Evolutionary conservation across 2,113 vertebrate genomes (phyloP).

Genomic region (Macaca nemestrina): DNA sequence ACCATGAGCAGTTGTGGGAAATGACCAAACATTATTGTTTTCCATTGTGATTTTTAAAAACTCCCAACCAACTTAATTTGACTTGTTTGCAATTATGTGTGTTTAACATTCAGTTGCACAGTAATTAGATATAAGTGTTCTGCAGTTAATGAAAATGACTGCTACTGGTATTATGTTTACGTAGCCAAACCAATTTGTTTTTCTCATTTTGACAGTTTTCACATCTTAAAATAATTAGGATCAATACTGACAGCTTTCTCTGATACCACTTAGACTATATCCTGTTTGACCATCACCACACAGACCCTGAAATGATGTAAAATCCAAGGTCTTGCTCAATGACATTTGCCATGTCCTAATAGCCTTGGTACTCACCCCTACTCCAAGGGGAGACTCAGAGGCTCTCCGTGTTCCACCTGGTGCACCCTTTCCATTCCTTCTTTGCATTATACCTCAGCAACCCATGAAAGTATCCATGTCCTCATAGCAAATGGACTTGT

Average conservation of each 20-base stretch:
- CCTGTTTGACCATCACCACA: neutral
- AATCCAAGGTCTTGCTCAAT: neutral
- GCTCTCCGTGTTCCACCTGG: neutral
- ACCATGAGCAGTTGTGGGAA: neutral
- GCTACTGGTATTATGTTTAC: conserved; percentile 10
- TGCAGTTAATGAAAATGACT: neutral
- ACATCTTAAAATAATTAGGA: conserved; percentile 1
- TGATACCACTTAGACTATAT: neutral
- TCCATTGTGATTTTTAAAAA: neutral
- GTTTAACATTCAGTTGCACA: neutral
- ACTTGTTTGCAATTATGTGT: neutral
- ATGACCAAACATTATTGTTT: neutral
- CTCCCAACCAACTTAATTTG: neutral
- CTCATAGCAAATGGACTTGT: neutral
- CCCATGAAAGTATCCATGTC: neutral
- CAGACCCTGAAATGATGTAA: neutral
- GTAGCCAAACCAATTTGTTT: neutral
- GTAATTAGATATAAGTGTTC: neutral
- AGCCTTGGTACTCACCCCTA: neutral
- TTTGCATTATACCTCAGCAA: neutral
- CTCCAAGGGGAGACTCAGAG: neutral
- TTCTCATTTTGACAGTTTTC: neutral
- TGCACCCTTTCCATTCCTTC: neutral
- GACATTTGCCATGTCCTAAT: neutral
- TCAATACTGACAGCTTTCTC: neutral